These are phyloP conservation scores for Ischnura elegans DNA, from an alignment of 2,888 invertebrate genomes.

Conservation along the genomic window DNA sequence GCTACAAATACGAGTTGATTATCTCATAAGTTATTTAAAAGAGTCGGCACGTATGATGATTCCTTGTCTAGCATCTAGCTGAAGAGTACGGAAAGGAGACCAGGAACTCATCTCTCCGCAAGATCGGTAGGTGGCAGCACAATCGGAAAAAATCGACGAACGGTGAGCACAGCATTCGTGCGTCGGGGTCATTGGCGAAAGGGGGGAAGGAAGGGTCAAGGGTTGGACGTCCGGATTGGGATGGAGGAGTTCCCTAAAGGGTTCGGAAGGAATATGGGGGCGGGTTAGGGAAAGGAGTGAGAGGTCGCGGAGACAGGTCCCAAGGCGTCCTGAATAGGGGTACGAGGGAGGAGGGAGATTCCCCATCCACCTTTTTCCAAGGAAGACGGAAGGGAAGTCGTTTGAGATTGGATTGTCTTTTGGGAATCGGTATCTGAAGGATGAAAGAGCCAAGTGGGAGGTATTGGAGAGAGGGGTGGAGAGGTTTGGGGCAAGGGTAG, in stretches of 20 bases:
- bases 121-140: neutral
- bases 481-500: neutral
- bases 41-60: too few species aligned
- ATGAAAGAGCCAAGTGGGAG: constrained; percentile 26
- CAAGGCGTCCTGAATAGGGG: neutral
- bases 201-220: neutral
- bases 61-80: too few species aligned
- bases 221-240: neutral
- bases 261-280: neutral
- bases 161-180: neutral
- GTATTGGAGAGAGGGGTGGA: neutral
- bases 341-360: neutral
- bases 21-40: too few species aligned
- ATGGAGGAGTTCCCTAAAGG: neutral
- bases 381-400: constrained; percentile 30
- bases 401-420: constrained; percentile 35
- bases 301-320: neutral
- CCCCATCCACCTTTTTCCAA: neutral
- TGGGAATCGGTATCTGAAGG: constrained; percentile 38
- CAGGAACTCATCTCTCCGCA: neutral
- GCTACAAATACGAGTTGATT: too few species aligned
- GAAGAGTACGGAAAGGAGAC: too few species aligned
- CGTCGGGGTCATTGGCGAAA: neutral
- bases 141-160: neutral
- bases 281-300: neutral